Evolutionary conservation across 2,113 vertebrate species (phyloP).

Genomic region (Gallinago paraguaiae): DNA sequence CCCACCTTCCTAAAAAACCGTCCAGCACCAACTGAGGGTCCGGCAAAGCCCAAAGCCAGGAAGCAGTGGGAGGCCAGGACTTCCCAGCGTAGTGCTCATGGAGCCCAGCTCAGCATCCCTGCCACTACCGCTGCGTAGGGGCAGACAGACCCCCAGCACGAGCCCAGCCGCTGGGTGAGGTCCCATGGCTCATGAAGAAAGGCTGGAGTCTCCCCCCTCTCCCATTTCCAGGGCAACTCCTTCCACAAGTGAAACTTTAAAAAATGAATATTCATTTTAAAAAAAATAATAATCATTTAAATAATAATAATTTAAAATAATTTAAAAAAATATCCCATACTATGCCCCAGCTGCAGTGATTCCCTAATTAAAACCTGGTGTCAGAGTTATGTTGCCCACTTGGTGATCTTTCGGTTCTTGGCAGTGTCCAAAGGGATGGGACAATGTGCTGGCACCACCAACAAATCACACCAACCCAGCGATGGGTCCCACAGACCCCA

Average conservation of each 20-base stretch:
- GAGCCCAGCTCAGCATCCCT: background rate
- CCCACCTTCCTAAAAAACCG: background rate
- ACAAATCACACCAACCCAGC: accelerated
- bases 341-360: background rate
- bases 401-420: background rate
- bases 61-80: accelerated
- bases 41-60: background rate
- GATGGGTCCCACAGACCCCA: accelerated
- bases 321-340: background rate
- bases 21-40: background rate
- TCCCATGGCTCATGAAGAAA: background rate
- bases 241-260: background rate
- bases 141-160: background rate
- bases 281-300: background rate
- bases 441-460: background rate
- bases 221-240: background rate
- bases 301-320: too few relatives aligned
- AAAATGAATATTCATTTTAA: background rate
- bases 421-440: accelerated
- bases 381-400: background rate
- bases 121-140: accelerated
- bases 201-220: background rate
- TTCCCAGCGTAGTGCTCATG: accelerated
- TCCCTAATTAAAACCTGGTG: background rate
- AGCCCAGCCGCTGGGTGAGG: background rate